Evolutionary conservation across 2,113 vertebrate species (phyloP), one percentile per base, ranked within the genome.

Genomic region (Tragelaphus buxtoni): DNA sequence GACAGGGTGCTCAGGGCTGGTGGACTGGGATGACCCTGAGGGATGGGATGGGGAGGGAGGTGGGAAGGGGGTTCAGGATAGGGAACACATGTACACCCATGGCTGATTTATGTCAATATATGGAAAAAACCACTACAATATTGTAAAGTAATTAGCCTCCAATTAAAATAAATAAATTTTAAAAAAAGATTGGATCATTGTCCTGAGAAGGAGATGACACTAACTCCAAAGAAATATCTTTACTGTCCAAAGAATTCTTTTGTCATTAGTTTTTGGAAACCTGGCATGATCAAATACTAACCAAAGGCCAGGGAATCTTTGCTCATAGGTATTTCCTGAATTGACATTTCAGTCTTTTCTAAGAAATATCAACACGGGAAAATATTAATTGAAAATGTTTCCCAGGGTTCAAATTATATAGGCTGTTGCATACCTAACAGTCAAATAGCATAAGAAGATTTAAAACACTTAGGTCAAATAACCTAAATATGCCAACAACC

Each of bases 111-210:
- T 18, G 32, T n/a, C 4, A n/a, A 65, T n/a, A 8, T 65, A n/a
- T 18, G 61, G 32, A 32, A 65, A 17, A 63, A n/a, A 2, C 32
- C 32, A 65, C 16, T n/a, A 65, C 61, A 65, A 17, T n/a, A 8
- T 18, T 65, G 16, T 65, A 63, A n/a, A 63, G 7, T 63, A 65
- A 65, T 65, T 65, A 65, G 16, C 7, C 61, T 65, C 61, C 32
- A n/a, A 65, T 65, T 65, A 65, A n/a, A 65, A n/a, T 65, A 65
- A 32, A n/a, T 14, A 47, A 47, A 47, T 47, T 56, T 4, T 1
- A 22, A 22, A 22, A 55, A 65, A 65, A 90, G 88, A 98, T 96
- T 97, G 98, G 98, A 88, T 98, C 96, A 51, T 98, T 98, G 76
- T 98, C 93, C 1, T 97, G 96, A 55, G 97, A 98, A 0, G 95